Evolutionary conservation across 2,888 invertebrate species (phyloP).

Genomic region (Nomada ruficornis): DNA sequence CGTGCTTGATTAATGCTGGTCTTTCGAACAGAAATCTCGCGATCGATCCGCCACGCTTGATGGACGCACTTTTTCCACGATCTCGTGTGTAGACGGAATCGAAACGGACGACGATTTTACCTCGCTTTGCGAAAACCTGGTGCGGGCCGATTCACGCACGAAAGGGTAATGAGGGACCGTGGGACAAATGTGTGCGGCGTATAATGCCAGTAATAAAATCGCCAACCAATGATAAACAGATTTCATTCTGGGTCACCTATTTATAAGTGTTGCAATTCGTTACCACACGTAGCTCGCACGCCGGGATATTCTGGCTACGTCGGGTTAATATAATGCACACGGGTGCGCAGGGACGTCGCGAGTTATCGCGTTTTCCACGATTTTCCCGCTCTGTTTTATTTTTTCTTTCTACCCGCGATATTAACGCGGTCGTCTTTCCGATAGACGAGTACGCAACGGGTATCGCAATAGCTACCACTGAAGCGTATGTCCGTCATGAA

Average conservation of each 20-base stretch:
- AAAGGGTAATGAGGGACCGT: constrained; percentile 64
- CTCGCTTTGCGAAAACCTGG: constrained; percentile 25
- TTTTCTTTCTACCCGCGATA: not conserved
- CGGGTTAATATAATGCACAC: constrained; percentile 63
- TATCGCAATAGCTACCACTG: not conserved
- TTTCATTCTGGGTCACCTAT: constrained; percentile 80
- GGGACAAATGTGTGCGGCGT: constrained; percentile 53
- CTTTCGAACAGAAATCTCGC: not conserved
- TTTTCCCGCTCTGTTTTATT: not conserved
- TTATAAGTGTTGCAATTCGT: constrained; percentile 75
- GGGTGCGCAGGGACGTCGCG: constrained; percentile 32
- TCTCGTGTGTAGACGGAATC: constrained; percentile 7
- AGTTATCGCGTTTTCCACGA: not conserved
- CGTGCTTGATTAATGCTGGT: constrained; percentile 32
- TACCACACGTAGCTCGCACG: constrained; percentile 68
- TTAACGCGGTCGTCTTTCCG: too few relatives aligned
- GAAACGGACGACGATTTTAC: constrained; percentile 28
- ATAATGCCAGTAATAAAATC: constrained; percentile 74
- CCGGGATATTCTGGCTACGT: constrained; percentile 69
- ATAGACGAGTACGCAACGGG: too few relatives aligned
- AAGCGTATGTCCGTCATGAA: not conserved
- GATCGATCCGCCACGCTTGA: not conserved
- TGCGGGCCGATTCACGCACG: constrained; percentile 58
- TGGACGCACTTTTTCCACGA: constrained; percentile 4
- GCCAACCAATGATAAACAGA: constrained; percentile 76